Percentiles rank a stretch among this genome's conserved stretches.
Evolutionary conservation across 2,888 invertebrate species (phyloP).

Genomic region (Pilophorus perplexus): DNA sequence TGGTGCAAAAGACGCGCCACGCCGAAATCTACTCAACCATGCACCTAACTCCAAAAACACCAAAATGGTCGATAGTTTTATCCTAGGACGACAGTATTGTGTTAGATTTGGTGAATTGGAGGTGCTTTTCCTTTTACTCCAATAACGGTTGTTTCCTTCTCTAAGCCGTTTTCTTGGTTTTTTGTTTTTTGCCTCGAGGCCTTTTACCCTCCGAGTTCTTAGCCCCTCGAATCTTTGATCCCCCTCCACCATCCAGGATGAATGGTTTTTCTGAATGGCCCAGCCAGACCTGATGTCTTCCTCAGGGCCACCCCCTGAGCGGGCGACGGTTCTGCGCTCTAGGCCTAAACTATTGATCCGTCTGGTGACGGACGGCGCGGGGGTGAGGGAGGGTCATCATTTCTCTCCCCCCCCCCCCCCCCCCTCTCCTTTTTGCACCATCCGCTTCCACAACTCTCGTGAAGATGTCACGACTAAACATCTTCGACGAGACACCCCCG

Average conservation of each 20-base stretch:
- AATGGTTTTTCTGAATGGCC: conserved; percentile 30
- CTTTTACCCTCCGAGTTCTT: no score
- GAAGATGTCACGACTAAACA: conserved; percentile 22
- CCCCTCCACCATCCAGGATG: conserved; percentile 6
- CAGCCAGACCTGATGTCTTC: neutral
- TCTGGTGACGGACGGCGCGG: neutral
- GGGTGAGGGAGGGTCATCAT: neutral
- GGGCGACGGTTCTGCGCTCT: conserved; percentile 37
- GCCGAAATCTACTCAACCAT: no score
- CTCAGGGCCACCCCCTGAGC: conserved; percentile 11
- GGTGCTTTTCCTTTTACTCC: no score
- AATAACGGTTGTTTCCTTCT: no score
- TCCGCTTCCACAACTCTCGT: neutral
- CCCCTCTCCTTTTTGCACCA: neutral
- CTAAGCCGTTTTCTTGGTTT: no score
- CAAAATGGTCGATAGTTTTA: no score
- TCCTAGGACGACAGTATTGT: no score
- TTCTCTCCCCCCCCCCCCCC: neutral
- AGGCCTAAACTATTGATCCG: conserved; percentile 41
- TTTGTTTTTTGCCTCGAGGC: no score
- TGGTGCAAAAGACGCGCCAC: no score
- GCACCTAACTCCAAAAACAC: no score
- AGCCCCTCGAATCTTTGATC: neutral
- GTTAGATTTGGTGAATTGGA: no score
- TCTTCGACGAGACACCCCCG: conserved; percentile 1